Evolutionary conservation across 2,888 invertebrate species (phyloP).

Genomic region (Hipparchia semele): DNA sequence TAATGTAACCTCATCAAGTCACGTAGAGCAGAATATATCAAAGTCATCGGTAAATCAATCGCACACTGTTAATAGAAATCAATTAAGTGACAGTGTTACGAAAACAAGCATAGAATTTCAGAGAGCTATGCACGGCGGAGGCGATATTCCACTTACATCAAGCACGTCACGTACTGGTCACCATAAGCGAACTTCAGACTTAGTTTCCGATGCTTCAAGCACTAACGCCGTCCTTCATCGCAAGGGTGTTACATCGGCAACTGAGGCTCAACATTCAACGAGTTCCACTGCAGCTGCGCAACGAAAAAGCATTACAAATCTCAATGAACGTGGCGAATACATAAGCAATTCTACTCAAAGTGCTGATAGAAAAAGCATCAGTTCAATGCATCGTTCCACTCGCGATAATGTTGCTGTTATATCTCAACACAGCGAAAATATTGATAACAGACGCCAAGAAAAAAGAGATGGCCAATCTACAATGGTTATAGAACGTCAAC

Average conservation of each 20-base stretch:
- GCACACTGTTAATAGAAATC: conserved; percentile 67
- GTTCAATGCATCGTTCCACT: conserved; percentile 89
- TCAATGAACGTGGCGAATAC: conserved; percentile 88
- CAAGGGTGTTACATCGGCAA: conserved; percentile 86
- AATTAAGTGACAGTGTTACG: conserved; percentile 73
- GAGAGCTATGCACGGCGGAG: conserved; percentile 75
- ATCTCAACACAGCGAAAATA: conserved; percentile 78
- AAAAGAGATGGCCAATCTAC: conserved; percentile 82
- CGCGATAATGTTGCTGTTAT: conserved; percentile 79
- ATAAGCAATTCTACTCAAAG: conserved; percentile 86
- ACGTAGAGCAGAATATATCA: conserved; percentile 51
- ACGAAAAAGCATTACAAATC: conserved; percentile 90
- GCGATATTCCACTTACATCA: conserved; percentile 47
- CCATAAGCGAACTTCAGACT: conserved; percentile 89
- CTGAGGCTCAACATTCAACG: conserved; percentile 88
- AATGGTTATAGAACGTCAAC: conserved; percentile 83
- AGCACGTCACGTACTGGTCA: conserved; percentile 69
- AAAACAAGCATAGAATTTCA: conserved; percentile 81
- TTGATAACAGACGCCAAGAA: conserved; percentile 63
- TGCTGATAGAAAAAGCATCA: conserved; percentile 89
- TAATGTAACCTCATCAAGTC: conserved; percentile 31
- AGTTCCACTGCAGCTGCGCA: conserved; percentile 90
- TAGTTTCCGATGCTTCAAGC: conserved; percentile 89
- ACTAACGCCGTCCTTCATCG: conserved; percentile 91
- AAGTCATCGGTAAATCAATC: conserved; percentile 54